Conservation (phyloP, 2,113 vertebrate genomes). For the Gasterosteus aculeatus region DNA sequence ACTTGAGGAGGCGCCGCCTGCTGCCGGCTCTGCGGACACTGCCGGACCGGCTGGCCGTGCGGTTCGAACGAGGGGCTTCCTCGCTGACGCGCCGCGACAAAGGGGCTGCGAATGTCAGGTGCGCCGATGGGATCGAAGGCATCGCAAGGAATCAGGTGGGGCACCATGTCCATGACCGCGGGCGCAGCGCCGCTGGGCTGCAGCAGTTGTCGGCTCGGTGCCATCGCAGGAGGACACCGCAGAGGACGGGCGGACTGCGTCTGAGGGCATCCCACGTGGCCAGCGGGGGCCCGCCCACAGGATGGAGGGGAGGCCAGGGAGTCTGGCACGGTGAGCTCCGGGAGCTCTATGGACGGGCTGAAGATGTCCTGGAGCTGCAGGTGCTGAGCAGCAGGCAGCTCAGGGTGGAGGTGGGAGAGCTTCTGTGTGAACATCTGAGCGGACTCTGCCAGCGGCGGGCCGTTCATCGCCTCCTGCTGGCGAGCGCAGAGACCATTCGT, state of each 20-base stretch:
- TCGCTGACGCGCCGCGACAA: constrained; percentile 37
- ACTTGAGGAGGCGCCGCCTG: constrained; percentile 29
- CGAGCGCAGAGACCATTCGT: constrained; percentile 19
- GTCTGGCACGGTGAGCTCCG: constrained; percentile 45
- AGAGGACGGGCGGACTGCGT: constrained; percentile 14
- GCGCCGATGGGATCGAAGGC: constrained; percentile 29
- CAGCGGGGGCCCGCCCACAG: constrained; percentile 31
- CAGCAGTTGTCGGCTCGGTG: constrained; percentile 27
- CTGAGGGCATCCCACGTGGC: neutral
- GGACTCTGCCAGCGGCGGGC: neutral
- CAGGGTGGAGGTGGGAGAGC: constrained; percentile 22
- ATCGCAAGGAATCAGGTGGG: constrained; percentile 50
- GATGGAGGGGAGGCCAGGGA: constrained; percentile 23
- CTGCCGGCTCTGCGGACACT: constrained; percentile 52
- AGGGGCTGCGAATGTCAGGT: constrained; percentile 16
- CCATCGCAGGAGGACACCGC: constrained; percentile 6
- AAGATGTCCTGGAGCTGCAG: constrained; percentile 73
- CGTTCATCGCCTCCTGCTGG: neutral
- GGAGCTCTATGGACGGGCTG: constrained; percentile 58
- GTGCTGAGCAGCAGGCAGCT: constrained; percentile 44
- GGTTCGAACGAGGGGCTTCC: constrained; percentile 9
- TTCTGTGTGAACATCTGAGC: constrained; percentile 40
- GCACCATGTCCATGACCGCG: constrained; percentile 22
- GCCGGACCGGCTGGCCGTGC: constrained; percentile 22
- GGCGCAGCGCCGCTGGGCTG: constrained; percentile 19